Evolutionary conservation across 2,888 invertebrate genomes (phyloP), one percentile per base, ranked within the genome.

Genomic region (Latrodectus elegans): DNA sequence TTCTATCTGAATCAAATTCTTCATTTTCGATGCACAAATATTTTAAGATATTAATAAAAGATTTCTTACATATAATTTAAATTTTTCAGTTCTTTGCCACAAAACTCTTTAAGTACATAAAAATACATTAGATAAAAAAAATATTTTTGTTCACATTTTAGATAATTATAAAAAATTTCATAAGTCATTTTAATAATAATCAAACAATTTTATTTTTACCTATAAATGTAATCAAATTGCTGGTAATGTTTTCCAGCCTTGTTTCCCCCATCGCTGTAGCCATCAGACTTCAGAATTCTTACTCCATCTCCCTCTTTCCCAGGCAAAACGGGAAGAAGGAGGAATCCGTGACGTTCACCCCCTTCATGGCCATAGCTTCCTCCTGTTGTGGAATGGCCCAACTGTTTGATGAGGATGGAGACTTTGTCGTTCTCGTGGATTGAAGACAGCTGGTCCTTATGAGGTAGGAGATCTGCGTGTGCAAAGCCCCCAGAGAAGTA

Each of bases 371-470:
- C 75, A 60, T 75, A 72, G 12, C 68, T 17, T 22, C 49, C n/a
- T 22, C 52, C 81, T 8, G 52, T 22, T 10, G n/a, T 17, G 17
- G 76, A 76, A 77, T 87, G 86, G 0, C 86, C 86, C 12, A 87
- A 17, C 11, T 87, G 86, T 26, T 87, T 87, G 49, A 87, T 87
- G 60, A 71, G 81, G 11, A 87, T 70, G 15, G 86, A 76, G 14
- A 81, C 68, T 38, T 82, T 87, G 8, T 73, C 84, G 0, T 17
- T 15, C 10, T 53, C 15, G 4, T 17, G 8, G 6, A 49, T 11
- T 38, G 14, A 49, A n/a, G 68, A 26, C 52, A 76, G 10, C 53
- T 67, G 74, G 10, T 64, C 76, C 8, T 71, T 76, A 4, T 49
- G 65, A 8, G 64, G 38, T 6, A 38, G 38, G 38, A 38, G 38